Conservation (phyloP, 2,888 invertebrate species). For the Stenodera caucasica region DNA sequence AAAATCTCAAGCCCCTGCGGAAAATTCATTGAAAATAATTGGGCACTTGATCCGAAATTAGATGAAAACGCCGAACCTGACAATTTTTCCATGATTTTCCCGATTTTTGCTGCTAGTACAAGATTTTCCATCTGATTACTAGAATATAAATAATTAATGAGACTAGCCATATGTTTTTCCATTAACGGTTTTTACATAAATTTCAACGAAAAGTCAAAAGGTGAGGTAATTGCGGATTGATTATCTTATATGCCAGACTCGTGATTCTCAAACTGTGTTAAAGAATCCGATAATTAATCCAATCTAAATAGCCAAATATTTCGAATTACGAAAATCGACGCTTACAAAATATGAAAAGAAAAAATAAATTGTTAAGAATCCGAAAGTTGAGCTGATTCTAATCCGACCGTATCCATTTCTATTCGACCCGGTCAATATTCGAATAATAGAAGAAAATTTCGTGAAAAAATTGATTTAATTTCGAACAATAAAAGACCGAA, state of each 20-base stretch:
- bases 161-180: neutral
- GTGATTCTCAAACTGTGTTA: neutral
- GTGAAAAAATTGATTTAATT: too few species aligned
- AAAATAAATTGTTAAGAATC: neutral
- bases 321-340: neutral
- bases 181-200: neutral
- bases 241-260: slow-evolving; percentile 11
- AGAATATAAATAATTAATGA: too few species aligned
- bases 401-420: neutral
- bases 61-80: too few species aligned
- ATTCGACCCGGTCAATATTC: neutral
- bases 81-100: too few species aligned
- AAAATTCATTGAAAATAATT: too few species aligned
- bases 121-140: neutral
- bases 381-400: neutral
- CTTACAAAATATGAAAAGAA: neutral
- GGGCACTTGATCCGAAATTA: too few species aligned
- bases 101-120: neutral
- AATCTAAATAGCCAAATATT: neutral
- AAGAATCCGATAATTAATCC: slow-evolving; percentile 6
- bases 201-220: slow-evolving; percentile 2
- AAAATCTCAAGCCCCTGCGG: too few species aligned
- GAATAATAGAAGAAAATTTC: neutral
- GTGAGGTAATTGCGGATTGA: slow-evolving; percentile 9
- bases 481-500: neutral